These are phyloP conservation scores for Lutjanus campechanus DNA, from an alignment of 2,797 vertebrate species.

Conservation along the genomic window DNA sequence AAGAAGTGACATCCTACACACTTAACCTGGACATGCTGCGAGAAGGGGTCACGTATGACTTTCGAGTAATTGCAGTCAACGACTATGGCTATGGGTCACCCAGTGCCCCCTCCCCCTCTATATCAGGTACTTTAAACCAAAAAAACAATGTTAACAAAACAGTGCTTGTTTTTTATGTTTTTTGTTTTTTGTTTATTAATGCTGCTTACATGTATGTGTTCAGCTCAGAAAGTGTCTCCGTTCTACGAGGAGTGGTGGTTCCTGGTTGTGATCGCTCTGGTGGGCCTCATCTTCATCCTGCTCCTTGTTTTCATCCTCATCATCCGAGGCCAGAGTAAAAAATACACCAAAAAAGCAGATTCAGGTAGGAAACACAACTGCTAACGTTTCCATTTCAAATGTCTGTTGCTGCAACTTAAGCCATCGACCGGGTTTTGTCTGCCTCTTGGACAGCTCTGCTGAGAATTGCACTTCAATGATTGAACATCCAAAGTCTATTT, in stretches of 20 bases:
- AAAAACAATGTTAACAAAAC: background rate
- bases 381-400: constrained; percentile 24
- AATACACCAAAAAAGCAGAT: constrained; percentile 96
- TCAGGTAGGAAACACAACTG: constrained; percentile 85
- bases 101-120: constrained; percentile 94
- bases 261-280: constrained; percentile 95
- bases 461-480: constrained; percentile 63
- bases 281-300: constrained; percentile 98
- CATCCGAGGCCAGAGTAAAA: constrained; percentile 98
- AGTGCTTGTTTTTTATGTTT: background rate
- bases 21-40: constrained; percentile 96
- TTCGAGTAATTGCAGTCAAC: constrained; percentile 96
- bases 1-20: constrained; percentile 97
- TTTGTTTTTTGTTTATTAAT: background rate
- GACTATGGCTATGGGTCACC: constrained; percentile 97
- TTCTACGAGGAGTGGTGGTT: constrained; percentile 99
- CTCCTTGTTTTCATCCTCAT: constrained; percentile 97
- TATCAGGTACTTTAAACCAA: constrained; percentile 86
- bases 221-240: constrained; percentile 96
- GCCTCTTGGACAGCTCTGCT: constrained; percentile 43
- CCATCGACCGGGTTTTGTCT: constrained; percentile 40
- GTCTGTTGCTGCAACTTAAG: constrained; percentile 18
- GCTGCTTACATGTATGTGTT: constrained; percentile 8
- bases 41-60: constrained; percentile 96
- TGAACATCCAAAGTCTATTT: constrained; percentile 41